Conservation (phyloP, 2,888 invertebrate genomes). For the Lithophane semibrunnea region DNA sequence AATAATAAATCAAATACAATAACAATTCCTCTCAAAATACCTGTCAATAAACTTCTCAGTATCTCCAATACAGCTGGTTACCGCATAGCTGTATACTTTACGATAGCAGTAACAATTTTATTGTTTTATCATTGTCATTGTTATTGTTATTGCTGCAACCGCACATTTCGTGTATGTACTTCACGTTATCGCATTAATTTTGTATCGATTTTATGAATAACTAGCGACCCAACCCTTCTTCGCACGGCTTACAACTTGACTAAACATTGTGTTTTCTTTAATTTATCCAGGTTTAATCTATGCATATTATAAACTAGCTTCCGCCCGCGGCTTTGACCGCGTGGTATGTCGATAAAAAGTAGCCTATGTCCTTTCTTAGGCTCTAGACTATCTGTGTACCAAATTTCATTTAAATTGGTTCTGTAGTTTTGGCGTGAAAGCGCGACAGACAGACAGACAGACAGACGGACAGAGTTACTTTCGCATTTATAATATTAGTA, state of each 20-base stretch:
- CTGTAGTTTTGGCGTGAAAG: no score
- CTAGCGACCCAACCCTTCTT: background rate
- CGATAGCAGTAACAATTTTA: slow-evolving; percentile 53
- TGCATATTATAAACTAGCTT: no score
- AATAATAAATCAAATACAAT: background rate
- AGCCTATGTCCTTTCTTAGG: no score
- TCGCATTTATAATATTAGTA: no score
- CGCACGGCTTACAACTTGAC: background rate
- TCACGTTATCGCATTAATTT: slow-evolving; percentile 39
- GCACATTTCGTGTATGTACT: slow-evolving; percentile 22
- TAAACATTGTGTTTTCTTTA: background rate
- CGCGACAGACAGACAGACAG: no score
- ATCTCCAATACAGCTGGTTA: slow-evolving; percentile 20
- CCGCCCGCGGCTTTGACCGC: no score
- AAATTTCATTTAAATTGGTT: no score
- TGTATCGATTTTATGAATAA: slow-evolving; percentile 27
- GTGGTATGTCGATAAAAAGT: no score
- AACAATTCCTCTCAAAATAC: background rate
- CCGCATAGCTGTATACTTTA: slow-evolving; percentile 39
- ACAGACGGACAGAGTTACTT: no score
- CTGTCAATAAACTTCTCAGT: slow-evolving; percentile 1
- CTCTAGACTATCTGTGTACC: no score
- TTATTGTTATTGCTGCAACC: slow-evolving; percentile 47
- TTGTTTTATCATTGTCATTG: slow-evolving; percentile 55
- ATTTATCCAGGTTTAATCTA: no score